Evolutionary conservation across 2,797 vertebrate species (phyloP), one percentile per base, ranked within the genome.

Genomic region (Enteromius unitaeniatus): DNA sequence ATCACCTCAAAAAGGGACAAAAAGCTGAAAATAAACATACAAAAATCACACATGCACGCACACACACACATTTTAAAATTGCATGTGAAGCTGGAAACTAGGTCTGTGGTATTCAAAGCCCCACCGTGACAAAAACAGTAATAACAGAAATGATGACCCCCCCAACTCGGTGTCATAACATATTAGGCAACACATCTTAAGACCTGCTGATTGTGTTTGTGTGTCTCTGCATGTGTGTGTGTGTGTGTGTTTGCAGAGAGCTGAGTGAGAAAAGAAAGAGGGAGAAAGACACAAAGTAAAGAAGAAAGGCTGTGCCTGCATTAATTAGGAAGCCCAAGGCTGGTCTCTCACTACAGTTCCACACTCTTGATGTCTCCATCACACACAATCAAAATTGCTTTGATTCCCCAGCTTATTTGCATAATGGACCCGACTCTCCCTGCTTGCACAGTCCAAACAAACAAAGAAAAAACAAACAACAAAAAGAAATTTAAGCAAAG

Each of bases 201-300:
- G 40, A 75, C 67, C 85, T 81, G 2, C 78, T 86, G 77, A 86
- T 11, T 47, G 77, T 89, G 81, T 82, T 82, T 86, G 58, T 82
- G 58, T 65, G 78, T 23, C 78, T 88, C 83, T 82, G 84, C 86
- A 73, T 68, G 55, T 23, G 83, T 88, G 85, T 82, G 28, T 88
- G 68, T 86, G 26, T 26, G 81, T 88, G 84, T 84, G 85, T 86
- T 62, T 87, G 60, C 23, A 47, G 37, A 60, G 15, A 78, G 34
- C 37, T 37, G 28, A 68, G 26, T 37, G 47, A 37, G 31, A 67
- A 40, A 10, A 28, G 3, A 40, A 13, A 45, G 53, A 47, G 74
- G 28, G 40, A 7, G 60, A 6, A 28, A 23, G 7, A 37, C 23
- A 60, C 9, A 34, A 72, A 42, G 67, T 42, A 72, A 23, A 70